These are phyloP conservation scores for Drosophila formosana DNA, from an alignment of 2,888 invertebrate species.

Conservation along the genomic window DNA sequence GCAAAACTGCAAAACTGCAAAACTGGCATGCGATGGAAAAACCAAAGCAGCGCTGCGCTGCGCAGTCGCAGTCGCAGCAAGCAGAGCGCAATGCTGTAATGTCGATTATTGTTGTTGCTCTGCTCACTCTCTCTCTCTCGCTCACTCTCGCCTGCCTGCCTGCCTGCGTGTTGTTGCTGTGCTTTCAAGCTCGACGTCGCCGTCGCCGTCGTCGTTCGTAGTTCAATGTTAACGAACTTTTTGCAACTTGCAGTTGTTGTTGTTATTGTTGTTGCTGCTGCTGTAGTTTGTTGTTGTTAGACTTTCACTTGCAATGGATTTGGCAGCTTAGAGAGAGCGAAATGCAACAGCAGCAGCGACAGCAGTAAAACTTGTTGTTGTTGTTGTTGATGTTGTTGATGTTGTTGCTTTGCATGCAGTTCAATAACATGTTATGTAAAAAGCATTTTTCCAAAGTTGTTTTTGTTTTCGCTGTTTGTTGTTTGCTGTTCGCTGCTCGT, in stretches of 20 bases:
- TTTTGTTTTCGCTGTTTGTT: conserved; percentile 36
- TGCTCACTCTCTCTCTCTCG: conserved; percentile 20
- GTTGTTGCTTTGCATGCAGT: conserved; percentile 74
- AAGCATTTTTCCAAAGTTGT: conserved; percentile 81
- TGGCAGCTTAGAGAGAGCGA: conserved; percentile 73
- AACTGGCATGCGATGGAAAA: conserved; percentile 71
- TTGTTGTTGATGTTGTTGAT: conserved; percentile 37
- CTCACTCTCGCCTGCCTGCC: conserved; percentile 32
- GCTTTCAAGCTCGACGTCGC: conserved; percentile 14
- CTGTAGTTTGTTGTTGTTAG: conserved; percentile 62
- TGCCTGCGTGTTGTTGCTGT: conserved; percentile 13
- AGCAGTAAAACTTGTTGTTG: conserved; percentile 48
- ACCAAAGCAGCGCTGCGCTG: conserved; percentile 57
- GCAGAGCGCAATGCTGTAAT: conserved; percentile 69
- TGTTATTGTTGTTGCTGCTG: conserved; percentile 18
- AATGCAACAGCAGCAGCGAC: conserved; percentile 45
- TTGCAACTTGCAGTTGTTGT: conserved; percentile 59
- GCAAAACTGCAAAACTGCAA: conserved; percentile 32
- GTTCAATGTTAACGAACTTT: conserved; percentile 85
- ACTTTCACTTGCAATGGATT: conserved; percentile 84
- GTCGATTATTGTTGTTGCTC: conserved; percentile 49
- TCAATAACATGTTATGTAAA: conserved; percentile 85
- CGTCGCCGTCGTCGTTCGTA: conserved; percentile 64
- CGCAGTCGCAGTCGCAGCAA: conserved; percentile 26
- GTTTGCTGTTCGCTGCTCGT: conserved; percentile 13